Evolutionary conservation across 1,140 invertebrate species (phyloP).

Genomic region (Rhagoletis zephyria): DNA sequence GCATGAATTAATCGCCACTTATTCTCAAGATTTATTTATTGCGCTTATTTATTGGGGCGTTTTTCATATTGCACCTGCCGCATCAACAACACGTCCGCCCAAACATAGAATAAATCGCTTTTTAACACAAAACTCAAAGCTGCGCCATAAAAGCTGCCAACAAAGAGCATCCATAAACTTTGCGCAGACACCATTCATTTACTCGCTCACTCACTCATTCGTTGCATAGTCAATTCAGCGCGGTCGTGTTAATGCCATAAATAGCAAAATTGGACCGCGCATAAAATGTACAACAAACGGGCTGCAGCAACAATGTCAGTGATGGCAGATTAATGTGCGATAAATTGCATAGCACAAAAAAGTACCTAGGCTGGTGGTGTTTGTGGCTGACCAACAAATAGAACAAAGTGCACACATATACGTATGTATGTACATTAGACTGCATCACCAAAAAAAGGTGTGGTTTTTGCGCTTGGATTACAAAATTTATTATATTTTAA

Average conservation of each 20-base stretch:
- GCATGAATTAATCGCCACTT: conserved; percentile 29
- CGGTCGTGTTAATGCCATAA: conserved; percentile 42
- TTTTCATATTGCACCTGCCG: conserved; percentile 30
- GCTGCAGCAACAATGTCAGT: background rate
- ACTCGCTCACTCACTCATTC: background rate
- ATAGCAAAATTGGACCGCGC: conserved; percentile 20
- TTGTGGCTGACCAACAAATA: background rate
- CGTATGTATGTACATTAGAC: background rate
- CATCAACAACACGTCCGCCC: conserved; percentile 33
- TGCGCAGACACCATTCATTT: background rate
- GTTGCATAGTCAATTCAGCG: background rate
- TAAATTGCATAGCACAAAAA: conserved; percentile 13
- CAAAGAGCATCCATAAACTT: conserved; percentile 12
- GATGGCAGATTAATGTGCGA: conserved; percentile 48
- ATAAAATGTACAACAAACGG: background rate
- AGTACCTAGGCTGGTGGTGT: background rate
- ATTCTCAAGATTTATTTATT: conserved; percentile 33
- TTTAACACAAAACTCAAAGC: conserved; percentile 22
- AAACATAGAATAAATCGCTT: conserved; percentile 5
- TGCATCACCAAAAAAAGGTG: too few species aligned
- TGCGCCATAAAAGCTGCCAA: background rate
- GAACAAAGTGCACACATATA: background rate
- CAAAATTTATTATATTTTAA: too few species aligned
- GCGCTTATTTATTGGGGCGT: conserved; percentile 33
- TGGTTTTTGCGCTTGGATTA: too few species aligned